Evolutionary conservation across 2,888 invertebrate species (phyloP), one percentile per base, ranked within the genome.

Genomic region (Phytoseiulus persimilis): DNA sequence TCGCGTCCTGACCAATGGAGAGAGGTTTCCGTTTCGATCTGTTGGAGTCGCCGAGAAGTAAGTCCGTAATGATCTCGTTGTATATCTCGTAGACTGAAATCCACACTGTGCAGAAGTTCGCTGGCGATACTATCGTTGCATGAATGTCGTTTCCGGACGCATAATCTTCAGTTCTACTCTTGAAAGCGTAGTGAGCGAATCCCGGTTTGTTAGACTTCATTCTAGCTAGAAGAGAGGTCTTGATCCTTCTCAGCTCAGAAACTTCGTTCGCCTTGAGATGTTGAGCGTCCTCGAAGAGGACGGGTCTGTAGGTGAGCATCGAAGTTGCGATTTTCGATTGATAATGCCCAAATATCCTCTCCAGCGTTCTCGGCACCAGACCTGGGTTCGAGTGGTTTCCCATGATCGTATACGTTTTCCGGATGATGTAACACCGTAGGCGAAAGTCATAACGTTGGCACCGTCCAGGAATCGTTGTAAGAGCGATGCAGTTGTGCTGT

Each of bases 31-130:
- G 87, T n/a, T 87, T 87, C 39, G 23, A 28, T 23, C 33, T 31
- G 28, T 33, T 39, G 45, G 28, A n/a, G 23, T 39, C 32, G 65
- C 65, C 18, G 5, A 94, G 94, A 83, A 98, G 93, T 33, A 98
- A 93, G 93, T 98, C 98, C 92, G 95, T 96, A n/a, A 97, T 95
- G 0, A 94, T 94, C 92, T 98, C 98, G 92, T 98, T 98, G 92
- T 98, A 97, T 84, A 98, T 95, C 93, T 98, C 97, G 0, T 95
- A 95, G 93, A 96, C 97, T 0, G 97, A 96, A 31, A 98, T 94
- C 97, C 97, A 96, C 0, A 96, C 87, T 28, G 87, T 39, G 14
- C 87, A 87, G 32, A 45, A 87, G 87, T 87, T 31, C 32, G 87
- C 87, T 2, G 65, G 65, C 14, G 65, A 65, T 3, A 65, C 65